Conservation (phyloP, 2,113 vertebrate species). For the Mus pahari region DNA sequence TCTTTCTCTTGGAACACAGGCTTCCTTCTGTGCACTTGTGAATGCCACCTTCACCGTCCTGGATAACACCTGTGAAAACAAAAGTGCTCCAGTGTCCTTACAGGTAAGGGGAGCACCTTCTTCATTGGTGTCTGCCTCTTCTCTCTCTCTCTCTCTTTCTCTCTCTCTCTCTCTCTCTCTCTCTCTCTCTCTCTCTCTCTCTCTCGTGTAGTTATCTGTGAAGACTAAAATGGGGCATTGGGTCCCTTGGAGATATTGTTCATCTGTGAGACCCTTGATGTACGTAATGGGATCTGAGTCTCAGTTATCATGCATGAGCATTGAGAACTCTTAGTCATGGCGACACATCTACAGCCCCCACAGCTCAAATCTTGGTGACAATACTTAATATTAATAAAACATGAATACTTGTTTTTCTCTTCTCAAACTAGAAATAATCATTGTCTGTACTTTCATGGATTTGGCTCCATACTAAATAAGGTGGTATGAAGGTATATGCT, state of each 20-base stretch:
- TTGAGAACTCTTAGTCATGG: neutral
- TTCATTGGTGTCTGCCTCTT: neutral
- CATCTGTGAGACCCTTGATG: neutral
- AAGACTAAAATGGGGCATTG: neutral
- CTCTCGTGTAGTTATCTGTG: neutral
- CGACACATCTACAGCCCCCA: neutral
- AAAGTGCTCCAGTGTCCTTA: neutral
- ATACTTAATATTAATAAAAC: neutral
- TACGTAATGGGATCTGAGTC: neutral
- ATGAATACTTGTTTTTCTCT: neutral
- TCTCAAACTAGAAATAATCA: neutral
- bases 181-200: neutral
- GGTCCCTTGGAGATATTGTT: neutral
- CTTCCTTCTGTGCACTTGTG: constrained; percentile 54
- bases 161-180: neutral
- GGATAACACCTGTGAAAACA: constrained; percentile 21
- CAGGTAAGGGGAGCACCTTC: constrained; percentile 58
- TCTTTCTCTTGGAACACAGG: neutral
- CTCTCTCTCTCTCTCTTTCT: neutral
- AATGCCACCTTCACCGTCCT: neutral
- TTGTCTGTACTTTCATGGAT: neutral
- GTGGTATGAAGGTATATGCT: neutral
- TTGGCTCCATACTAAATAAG: neutral
- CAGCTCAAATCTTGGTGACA: neutral
- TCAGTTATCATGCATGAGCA: neutral